Percentiles rank a stretch among this genome's conserved stretches.
Evolutionary conservation across 2,113 vertebrate species (phyloP).

Genomic region (Tylochromis polylepis): DNA sequence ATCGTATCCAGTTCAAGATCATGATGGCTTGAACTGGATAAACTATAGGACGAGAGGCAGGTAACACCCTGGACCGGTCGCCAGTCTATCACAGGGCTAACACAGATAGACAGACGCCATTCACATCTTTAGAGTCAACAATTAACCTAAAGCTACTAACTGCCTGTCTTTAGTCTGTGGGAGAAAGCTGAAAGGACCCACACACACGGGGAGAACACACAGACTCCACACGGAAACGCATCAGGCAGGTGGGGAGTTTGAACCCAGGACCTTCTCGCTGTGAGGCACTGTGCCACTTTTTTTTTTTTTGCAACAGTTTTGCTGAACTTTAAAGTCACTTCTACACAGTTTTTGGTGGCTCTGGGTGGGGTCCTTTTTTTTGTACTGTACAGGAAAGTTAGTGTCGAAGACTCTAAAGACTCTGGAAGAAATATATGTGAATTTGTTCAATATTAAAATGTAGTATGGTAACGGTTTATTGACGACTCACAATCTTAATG

Average conservation of each 20-base stretch:
- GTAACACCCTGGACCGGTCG: neutral
- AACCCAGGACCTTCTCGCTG: neutral
- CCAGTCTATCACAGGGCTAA: neutral
- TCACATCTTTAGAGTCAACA: neutral
- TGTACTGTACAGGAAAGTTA: neutral
- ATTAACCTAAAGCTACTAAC: neutral
- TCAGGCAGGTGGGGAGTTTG: neutral
- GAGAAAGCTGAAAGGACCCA: neutral
- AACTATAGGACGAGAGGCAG: neutral
- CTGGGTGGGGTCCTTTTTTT: neutral
- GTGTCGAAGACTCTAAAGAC: neutral
- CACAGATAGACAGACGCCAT: neutral
- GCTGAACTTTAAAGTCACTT: neutral
- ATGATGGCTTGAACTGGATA: neutral
- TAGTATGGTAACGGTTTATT: neutral
- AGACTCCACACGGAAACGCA: neutral
- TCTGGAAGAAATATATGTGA: neutral
- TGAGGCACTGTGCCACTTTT: neutral
- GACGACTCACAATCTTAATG: neutral
- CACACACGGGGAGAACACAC: neutral
- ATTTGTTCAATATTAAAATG: neutral
- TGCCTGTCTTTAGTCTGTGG: neutral
- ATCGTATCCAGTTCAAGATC: neutral
- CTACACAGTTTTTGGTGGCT: neutral
- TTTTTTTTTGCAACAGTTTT: neutral